Evolutionary conservation across 2,113 vertebrate species (phyloP), one percentile per base, ranked within the genome.

Genomic region (Pungitius pungitius): DNA sequence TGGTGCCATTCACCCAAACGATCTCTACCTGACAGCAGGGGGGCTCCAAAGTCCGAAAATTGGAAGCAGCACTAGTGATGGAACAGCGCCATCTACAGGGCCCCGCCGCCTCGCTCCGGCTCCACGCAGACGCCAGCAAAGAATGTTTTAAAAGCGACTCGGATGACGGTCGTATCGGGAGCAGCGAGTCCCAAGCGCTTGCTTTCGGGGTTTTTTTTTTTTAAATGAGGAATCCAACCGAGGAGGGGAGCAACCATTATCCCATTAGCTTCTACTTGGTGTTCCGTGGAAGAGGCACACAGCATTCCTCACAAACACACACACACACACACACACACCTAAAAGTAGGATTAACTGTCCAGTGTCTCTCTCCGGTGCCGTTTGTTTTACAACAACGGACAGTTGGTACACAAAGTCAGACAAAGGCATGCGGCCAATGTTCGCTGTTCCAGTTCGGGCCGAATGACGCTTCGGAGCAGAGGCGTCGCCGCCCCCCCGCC

Each of bases 171-270:
- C 10, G 37, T 11, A 39, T 64, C 1, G 9, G 15, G 49, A 55
- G 18, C 2, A 37, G 5, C 51, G 35, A 0, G 8, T 58, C 54
- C 24, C 33, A n/a, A 20, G 42, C 62, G 24, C 61, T 27, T 1
- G 43, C 71, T 33, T 51, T 57, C 49, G 22, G n/a, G n/a, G n/a
- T n/a, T n/a, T n/a, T n/a, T n/a, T n/a, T n/a, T n/a, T n/a, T n/a
- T 64, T 57, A 35, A 51, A 18, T 12, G 40, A 39, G 27, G 26
- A 67, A 71, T 65, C 17, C 73, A 13, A 35, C n/a, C 37, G 66
- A 76, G 20, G 92, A 95, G 94, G 93, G 95, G 94, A 93, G 95
- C 96, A 97, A 97, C 96, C 97, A 96, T 97, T 98, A 98, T 95
- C 95, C 89, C 91, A 86, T 90, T 93, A 93, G 91, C 88, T 87